A percentile compares a stretch with the other conserved stretches of the same genome.
Conservation (phyloP, 2,888 invertebrate genomes). For the Eubasilissa splendida region DNA sequence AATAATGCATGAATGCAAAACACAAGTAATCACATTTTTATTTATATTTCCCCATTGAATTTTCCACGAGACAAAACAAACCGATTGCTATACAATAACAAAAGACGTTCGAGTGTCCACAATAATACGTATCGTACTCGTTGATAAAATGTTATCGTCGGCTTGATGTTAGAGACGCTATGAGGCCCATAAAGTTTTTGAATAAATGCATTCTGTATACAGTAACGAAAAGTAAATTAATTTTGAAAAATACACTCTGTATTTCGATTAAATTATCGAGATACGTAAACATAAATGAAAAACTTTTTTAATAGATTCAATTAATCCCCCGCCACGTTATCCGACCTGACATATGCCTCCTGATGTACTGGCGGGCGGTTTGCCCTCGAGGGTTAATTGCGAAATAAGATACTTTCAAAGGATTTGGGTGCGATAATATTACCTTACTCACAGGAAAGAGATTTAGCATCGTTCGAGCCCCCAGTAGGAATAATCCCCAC, state of each 20-base stretch:
- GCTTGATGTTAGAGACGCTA: no score
- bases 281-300: no score
- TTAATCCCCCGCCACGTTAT: background rate
- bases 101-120: background rate
- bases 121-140: no score
- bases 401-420: constrained; percentile 21
- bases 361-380: background rate
- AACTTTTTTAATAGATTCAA: no score
- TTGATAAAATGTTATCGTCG: no score
- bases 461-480: background rate
- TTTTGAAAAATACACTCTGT: no score
- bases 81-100: background rate
- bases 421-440: constrained; percentile 11
- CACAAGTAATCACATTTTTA: background rate
- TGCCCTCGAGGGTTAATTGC: constrained; percentile 7
- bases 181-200: no score
- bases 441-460: background rate
- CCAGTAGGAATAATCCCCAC: background rate
- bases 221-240: no score
- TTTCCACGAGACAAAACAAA: constrained; percentile 5
- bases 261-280: no score
- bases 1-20: background rate
- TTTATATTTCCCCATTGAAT: background rate
- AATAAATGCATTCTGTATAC: no score
- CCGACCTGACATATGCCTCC: background rate